Conservation (phyloP, 1,140 invertebrate species). For the Tetramorium simillimum region DNA sequence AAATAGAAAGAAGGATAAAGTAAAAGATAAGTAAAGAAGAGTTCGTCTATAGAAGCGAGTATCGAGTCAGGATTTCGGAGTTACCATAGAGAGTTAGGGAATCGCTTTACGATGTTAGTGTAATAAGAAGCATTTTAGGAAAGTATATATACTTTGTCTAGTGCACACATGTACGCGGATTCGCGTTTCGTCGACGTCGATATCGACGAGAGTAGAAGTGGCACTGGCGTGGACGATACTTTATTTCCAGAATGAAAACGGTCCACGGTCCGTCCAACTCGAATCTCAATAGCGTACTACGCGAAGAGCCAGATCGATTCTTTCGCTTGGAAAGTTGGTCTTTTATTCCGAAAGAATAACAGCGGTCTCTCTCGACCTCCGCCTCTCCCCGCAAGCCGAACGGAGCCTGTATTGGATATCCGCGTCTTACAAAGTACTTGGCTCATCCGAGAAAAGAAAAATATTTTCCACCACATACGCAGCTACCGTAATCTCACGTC, state of each 20-base stretch:
- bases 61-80: background rate
- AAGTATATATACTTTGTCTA: background rate
- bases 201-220: background rate
- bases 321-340: slow-evolving; percentile 44
- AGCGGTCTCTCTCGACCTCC: background rate
- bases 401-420: slow-evolving; percentile 20
- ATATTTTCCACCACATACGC: slow-evolving; percentile 42
- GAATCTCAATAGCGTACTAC: slow-evolving; percentile 48
- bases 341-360: slow-evolving; percentile 67
- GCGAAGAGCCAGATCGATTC: slow-evolving; percentile 55
- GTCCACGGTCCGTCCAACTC: background rate
- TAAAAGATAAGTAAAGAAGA: background rate
- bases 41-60: background rate
- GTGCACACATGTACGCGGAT: background rate
- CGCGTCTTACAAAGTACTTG: slow-evolving; percentile 36
- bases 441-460: slow-evolving; percentile 47
- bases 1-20: background rate
- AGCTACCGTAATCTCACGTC: slow-evolving; percentile 32
- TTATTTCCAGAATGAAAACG: slow-evolving; percentile 43
- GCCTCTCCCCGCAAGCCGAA: background rate
- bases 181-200: background rate
- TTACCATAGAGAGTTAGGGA: background rate
- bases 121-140: background rate
- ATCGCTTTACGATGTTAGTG: background rate
- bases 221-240: slow-evolving; percentile 10